These are phyloP conservation scores for Rhamphomyia laevipes DNA, from an alignment of 2,888 invertebrate genomes.

Conservation along the genomic window DNA sequence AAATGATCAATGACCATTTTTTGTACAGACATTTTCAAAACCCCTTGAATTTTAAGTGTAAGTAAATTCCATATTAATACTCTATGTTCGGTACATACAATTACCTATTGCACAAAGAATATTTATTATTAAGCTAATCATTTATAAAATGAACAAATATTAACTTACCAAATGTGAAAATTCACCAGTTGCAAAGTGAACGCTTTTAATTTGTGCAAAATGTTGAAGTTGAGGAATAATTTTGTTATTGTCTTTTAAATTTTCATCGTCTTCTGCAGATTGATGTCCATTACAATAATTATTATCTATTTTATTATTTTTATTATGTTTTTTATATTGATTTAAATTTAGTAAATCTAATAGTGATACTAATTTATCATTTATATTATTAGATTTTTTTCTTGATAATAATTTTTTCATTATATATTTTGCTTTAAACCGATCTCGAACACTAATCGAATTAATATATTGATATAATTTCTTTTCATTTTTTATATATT, in stretches of 20 bases:
- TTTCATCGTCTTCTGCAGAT: background rate
- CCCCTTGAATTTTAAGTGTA: conserved; percentile 49
- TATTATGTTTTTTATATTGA: conserved; percentile 5
- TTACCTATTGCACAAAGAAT: conserved; percentile 19
- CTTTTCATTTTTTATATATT: conserved; percentile 3
- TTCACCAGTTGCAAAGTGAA: conserved; percentile 32
- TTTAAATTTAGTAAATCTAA: conserved; percentile 23
- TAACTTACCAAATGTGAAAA: conserved; percentile 26
- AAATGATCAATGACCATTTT: conserved; percentile 46
- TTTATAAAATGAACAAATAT: background rate
- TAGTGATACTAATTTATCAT: conserved; percentile 23
- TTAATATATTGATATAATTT: conserved; percentile 17
- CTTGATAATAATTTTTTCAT: conserved; percentile 18
- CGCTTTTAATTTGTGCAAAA: conserved; percentile 24
- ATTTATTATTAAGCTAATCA: background rate
- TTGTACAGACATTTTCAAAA: conserved; percentile 31
- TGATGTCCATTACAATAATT: background rate
- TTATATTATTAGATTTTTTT: conserved; percentile 17
- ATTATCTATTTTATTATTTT: conserved; percentile 6
- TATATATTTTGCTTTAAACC: conserved; percentile 32
- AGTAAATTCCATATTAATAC: conserved; percentile 57
- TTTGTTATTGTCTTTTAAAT: background rate
- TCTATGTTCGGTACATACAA: conserved; percentile 39
- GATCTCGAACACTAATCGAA: conserved; percentile 21
- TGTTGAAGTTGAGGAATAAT: conserved; percentile 18